These are phyloP conservation scores for Calameuta idolon DNA, from an alignment of 2,888 invertebrate species.

Conservation along the genomic window DNA sequence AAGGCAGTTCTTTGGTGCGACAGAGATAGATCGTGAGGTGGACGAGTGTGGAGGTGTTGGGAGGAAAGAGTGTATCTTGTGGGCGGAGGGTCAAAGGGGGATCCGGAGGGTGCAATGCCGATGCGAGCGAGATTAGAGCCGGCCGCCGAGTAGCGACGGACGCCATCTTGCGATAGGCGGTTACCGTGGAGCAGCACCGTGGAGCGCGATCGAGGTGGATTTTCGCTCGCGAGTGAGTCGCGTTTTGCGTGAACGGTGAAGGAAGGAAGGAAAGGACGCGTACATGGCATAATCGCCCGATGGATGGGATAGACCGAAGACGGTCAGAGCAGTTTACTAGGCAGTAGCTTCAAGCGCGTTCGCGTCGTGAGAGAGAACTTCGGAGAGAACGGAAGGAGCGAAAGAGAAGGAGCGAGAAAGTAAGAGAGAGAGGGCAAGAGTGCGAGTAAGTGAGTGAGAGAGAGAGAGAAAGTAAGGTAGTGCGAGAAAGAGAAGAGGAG, in stretches of 20 bases:
- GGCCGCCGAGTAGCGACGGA: slow-evolving; percentile 37
- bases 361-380: slow-evolving; percentile 24
- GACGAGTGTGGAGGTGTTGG: slow-evolving; percentile 14
- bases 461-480: slow-evolving; percentile 9
- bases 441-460: slow-evolving; percentile 18
- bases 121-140: slow-evolving; percentile 29
- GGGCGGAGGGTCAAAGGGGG: slow-evolving; percentile 12
- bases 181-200: slow-evolving; percentile 69
- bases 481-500: slow-evolving; percentile 13
- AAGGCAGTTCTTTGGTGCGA: slow-evolving; percentile 9
- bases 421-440: slow-evolving; percentile 9
- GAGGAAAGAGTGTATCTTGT: slow-evolving; percentile 19
- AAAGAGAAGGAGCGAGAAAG: slow-evolving; percentile 19
- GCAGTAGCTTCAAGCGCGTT: slow-evolving; percentile 29
- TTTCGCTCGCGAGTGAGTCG: slow-evolving; percentile 46
- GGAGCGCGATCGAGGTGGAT: slow-evolving; percentile 62
- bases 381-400: slow-evolving; percentile 21
- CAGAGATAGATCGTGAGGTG: slow-evolving; percentile 16
- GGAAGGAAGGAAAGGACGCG: slow-evolving; percentile 57
- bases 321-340: slow-evolving; percentile 30
- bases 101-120: slow-evolving; percentile 9
- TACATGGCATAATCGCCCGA: slow-evolving; percentile 21
- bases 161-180: slow-evolving; percentile 84
- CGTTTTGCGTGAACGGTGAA: slow-evolving; percentile 61
- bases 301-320: slow-evolving; percentile 33